A percentile compares a stretch with the other conserved stretches of the same genome.
Conservation (phyloP, 2,797 vertebrate species). For the Ambastaia sidthimunki region DNA sequence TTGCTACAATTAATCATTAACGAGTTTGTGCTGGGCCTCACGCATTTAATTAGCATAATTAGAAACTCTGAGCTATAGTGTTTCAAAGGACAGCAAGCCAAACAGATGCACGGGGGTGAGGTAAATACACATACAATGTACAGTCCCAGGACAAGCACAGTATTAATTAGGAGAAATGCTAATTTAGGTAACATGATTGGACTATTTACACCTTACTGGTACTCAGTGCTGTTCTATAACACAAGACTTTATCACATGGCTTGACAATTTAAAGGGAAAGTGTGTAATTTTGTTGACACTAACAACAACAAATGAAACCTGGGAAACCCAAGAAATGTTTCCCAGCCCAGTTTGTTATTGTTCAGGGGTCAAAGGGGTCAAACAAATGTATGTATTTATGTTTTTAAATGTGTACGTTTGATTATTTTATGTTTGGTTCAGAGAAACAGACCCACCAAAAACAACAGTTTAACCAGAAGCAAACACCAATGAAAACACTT, state of each 20-base stretch:
- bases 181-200: constrained; percentile 53
- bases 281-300: too few species aligned
- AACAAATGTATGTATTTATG: too few species aligned
- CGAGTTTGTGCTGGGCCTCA: constrained; percentile 76
- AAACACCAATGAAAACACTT: not conserved
- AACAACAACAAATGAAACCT: too few species aligned
- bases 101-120: constrained; percentile 48
- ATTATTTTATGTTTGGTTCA: too few species aligned
- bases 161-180: constrained; percentile 76
- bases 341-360: too few species aligned
- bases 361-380: too few species aligned
- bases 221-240: not conserved
- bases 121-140: constrained; percentile 55
- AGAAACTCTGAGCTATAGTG: constrained; percentile 73
- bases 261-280: not conserved
- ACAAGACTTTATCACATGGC: not conserved
- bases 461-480: too few species aligned
- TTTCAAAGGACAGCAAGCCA: constrained; percentile 70
- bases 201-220: constrained; percentile 45
- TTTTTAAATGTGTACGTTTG: too few species aligned
- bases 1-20: constrained; percentile 79
- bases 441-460: too few species aligned
- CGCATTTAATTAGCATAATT: constrained; percentile 81
- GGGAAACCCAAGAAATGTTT: too few species aligned
- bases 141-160: constrained; percentile 53